Evolutionary conservation across 1,140 invertebrate species (phyloP).

Genomic region (Saxidomus purpurata): DNA sequence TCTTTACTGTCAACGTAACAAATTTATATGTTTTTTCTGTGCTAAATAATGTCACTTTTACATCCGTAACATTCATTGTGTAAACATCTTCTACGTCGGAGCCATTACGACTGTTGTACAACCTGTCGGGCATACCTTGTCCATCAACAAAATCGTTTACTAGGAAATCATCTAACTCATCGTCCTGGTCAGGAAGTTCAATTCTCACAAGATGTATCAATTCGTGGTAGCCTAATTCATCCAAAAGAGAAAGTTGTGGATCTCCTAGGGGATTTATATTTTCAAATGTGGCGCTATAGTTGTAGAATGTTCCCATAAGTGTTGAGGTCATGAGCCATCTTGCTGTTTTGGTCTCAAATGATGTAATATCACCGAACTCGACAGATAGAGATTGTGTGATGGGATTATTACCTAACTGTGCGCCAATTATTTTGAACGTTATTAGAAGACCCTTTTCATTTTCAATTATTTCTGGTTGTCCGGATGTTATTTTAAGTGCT

Average conservation of each 20-base stretch:
- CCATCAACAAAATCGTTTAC: conserved; percentile 69
- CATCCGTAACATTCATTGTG: conserved; percentile 23
- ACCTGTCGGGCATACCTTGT: conserved; percentile 67
- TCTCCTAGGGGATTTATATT: conserved; percentile 78
- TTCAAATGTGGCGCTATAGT: conserved; percentile 75
- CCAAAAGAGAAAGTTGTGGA: conserved; percentile 75
- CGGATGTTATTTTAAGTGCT: conserved; percentile 74
- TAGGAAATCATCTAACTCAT: conserved; percentile 72
- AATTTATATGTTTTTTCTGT: conserved; percentile 11
- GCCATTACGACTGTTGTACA: conserved; percentile 72
- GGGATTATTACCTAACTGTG: conserved; percentile 64
- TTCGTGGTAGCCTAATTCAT: conserved; percentile 70
- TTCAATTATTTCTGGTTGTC: conserved; percentile 79
- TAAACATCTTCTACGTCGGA: conserved; percentile 48
- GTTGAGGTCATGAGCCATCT: conserved; percentile 73
- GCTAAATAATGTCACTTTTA: neutral
- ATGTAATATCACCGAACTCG: conserved; percentile 73
- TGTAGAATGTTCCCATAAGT: conserved; percentile 74
- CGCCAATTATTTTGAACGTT: conserved; percentile 75
- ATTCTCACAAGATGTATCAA: conserved; percentile 72
- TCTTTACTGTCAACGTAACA: conserved; percentile 6
- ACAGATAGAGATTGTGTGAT: conserved; percentile 69
- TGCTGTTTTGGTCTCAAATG: conserved; percentile 70
- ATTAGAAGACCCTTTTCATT: conserved; percentile 78
- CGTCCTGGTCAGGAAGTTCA: conserved; percentile 58